Evolutionary conservation across 2,888 invertebrate species (phyloP).

Genomic region (Pyrgus malvae): DNA sequence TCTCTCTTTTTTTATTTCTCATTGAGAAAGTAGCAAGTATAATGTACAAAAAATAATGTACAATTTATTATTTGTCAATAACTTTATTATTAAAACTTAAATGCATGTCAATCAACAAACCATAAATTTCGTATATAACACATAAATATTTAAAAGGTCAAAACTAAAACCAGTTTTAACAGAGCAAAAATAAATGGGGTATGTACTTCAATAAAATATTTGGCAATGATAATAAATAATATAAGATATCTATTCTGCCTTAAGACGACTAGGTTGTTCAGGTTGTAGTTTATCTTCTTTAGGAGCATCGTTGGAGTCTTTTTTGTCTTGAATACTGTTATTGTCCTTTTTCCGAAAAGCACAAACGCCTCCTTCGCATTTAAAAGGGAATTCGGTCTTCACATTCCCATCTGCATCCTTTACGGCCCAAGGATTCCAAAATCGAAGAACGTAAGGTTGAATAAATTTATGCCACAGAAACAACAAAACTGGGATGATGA

Average conservation of each 20-base stretch:
- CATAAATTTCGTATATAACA: too few relatives aligned
- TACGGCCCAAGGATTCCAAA: conserved; percentile 91
- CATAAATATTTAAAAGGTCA: too few relatives aligned
- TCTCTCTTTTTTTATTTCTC: too few relatives aligned
- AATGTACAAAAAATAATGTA: too few relatives aligned
- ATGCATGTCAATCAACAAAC: too few relatives aligned
- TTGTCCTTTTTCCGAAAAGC: conserved; percentile 53
- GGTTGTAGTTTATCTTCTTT: conserved; percentile 7
- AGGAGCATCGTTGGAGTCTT: conserved; percentile 27
- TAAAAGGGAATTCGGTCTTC: conserved; percentile 82
- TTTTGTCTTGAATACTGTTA: conserved; percentile 37
- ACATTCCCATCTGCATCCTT: conserved; percentile 82
- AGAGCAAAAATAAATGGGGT: too few relatives aligned
- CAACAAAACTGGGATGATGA: conserved; percentile 90
- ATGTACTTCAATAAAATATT: too few relatives aligned
- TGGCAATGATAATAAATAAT: too few relatives aligned
- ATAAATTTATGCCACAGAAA: conserved; percentile 93
- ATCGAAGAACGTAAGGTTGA: conserved; percentile 89
- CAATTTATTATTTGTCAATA: too few relatives aligned
- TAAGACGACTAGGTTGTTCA: conserved; percentile 39
- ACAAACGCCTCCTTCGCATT: conserved; percentile 82
- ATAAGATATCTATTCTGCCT: conserved; percentile 46
- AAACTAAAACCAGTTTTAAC: too few relatives aligned
- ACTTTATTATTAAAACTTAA: too few relatives aligned
- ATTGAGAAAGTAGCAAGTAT: too few relatives aligned